Evolutionary conservation across 2,113 vertebrate species (phyloP).

Genomic region (Micronycteris hirsuta): DNA sequence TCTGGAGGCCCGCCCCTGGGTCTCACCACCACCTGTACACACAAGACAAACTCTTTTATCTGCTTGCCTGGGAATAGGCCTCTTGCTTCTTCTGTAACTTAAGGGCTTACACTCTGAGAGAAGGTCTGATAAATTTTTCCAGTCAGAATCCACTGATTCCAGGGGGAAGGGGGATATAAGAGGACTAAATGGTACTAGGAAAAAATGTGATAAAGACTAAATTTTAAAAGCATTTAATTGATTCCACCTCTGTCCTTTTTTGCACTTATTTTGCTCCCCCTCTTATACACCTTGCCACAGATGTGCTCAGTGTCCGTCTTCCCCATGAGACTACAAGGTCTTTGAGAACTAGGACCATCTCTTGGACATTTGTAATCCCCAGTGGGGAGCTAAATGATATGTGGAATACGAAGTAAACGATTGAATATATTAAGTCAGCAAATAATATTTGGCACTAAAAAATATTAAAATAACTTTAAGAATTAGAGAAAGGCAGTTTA

Average conservation of each 20-base stretch:
- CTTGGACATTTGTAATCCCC: not conserved
- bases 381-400: rapidly evolving
- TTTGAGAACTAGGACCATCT: not conserved
- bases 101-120: not conserved
- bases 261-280: not conserved
- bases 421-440: not conserved
- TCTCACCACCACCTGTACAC: not conserved
- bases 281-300: not conserved
- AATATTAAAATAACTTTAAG: not conserved
- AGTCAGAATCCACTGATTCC: not conserved
- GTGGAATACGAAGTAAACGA: not conserved
- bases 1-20: not conserved
- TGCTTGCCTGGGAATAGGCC: too few relatives aligned
- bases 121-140: not conserved
- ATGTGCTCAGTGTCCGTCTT: not conserved
- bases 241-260: not conserved
- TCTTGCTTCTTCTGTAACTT: not conserved
- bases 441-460: not conserved
- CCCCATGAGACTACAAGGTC: not conserved
- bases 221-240: not conserved
- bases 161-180: too few relatives aligned
- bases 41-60: not conserved
- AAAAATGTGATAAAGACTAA: too few relatives aligned
- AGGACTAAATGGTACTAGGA: too few relatives aligned
- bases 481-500: not conserved